Percentiles rank a stretch among this genome's conserved stretches.
Evolutionary conservation across 2,113 vertebrate genomes (phyloP).

Genomic region (Rhipidura dahli): DNA sequence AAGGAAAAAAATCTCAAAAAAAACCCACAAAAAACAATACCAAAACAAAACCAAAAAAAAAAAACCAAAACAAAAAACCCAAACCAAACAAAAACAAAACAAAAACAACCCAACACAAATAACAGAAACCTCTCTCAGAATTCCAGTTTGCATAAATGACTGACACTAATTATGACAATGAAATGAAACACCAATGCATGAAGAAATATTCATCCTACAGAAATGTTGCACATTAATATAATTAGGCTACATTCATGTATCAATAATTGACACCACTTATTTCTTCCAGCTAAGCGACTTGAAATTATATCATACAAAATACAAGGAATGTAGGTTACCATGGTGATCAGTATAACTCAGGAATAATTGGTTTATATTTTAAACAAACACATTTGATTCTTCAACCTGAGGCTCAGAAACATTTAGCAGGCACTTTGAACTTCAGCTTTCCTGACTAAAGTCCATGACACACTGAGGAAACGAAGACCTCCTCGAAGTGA

Average conservation of each 20-base stretch:
- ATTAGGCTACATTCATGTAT: slow-evolving; percentile 9
- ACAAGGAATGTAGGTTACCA: slow-evolving; percentile 10
- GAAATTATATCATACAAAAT: slow-evolving; percentile 6
- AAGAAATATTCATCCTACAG: neutral
- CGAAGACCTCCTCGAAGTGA: neutral
- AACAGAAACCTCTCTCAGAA: neutral
- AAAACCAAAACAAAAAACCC: neutral
- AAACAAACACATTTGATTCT: neutral
- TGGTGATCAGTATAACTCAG: slow-evolving; percentile 1
- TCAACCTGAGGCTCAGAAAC: neutral
- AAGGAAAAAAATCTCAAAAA: neutral
- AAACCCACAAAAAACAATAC: no score
- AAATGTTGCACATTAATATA: slow-evolving; percentile 15
- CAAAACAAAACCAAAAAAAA: neutral
- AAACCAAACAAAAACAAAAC: neutral
- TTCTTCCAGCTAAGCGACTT: slow-evolving; percentile 34
- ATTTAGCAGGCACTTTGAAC: neutral
- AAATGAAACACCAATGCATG: neutral
- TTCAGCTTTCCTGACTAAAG: neutral
- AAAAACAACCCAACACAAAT: neutral
- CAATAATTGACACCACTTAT: slow-evolving; percentile 36
- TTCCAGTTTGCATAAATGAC: neutral
- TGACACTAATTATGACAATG: neutral
- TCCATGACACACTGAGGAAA: neutral
- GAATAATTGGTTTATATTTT: slow-evolving; percentile 24